Percentiles rank a stretch among this genome's conserved stretches.
Evolutionary conservation across 2,113 vertebrate genomes (phyloP).

Genomic region (Solea senegalensis): DNA sequence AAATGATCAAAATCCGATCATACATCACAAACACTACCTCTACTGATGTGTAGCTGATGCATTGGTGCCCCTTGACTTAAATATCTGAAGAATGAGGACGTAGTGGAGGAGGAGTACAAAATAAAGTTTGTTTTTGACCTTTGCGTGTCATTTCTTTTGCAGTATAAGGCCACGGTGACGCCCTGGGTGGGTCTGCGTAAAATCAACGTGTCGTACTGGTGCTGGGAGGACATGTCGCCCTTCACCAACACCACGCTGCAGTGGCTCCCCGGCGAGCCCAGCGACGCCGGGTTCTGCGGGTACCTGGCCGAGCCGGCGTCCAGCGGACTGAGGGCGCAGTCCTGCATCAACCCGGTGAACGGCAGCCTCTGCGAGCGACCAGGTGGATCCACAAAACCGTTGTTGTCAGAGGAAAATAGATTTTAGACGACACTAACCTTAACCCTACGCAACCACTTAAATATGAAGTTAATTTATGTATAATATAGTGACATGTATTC

Average conservation of each 20-base stretch:
- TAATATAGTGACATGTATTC: no score
- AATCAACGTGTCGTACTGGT: slow-evolving; percentile 98
- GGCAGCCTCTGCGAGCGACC: slow-evolving; percentile 94
- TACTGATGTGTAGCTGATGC: no score
- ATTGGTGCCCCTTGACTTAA: no score
- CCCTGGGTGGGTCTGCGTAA: slow-evolving; percentile 97
- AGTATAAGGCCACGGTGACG: slow-evolving; percentile 89
- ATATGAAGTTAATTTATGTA: no score
- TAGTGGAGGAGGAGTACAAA: no score
- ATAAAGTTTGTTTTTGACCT: no score
- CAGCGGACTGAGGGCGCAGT: slow-evolving; percentile 89
- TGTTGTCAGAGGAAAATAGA: no score
- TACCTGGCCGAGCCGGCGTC: slow-evolving; percentile 89
- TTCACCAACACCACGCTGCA: slow-evolving; percentile 93
- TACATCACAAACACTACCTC: no score
- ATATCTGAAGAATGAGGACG: no score
- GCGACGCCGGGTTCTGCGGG: slow-evolving; percentile 94
- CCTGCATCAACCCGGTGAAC: slow-evolving; percentile 86
- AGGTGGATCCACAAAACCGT: slow-evolving; percentile 70
- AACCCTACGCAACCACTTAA: no score
- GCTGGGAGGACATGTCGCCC: slow-evolving; percentile 99
- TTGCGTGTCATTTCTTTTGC: slow-evolving; percentile 6
- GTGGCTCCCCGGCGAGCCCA: slow-evolving; percentile 92
- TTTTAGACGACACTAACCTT: no score
- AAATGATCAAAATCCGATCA: no score